These are phyloP conservation scores for Gila orcuttii DNA, from an alignment of 2,113 vertebrate genomes.

Conservation along the genomic window DNA sequence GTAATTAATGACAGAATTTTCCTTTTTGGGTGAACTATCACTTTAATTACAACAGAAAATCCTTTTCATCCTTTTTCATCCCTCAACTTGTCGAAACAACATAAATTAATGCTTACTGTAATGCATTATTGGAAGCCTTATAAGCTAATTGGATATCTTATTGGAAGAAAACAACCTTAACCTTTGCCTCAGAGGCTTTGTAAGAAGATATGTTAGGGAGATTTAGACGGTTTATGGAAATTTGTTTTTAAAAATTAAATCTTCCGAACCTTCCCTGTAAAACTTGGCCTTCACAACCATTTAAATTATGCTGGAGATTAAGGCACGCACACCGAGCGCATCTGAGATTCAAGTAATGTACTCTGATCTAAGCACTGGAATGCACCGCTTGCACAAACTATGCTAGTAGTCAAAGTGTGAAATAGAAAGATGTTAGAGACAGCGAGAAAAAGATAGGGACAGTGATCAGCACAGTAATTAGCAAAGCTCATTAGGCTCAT, in stretches of 20 bases:
- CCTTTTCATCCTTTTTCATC: neutral
- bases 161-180: conserved; percentile 1
- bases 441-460: conserved; percentile 2
- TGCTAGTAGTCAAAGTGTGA: conserved; percentile 12
- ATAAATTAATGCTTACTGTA: neutral
- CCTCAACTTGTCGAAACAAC: conserved; percentile 3
- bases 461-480: conserved; percentile 67
- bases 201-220: neutral
- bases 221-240: conserved; percentile 17
- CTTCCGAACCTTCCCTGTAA: neutral
- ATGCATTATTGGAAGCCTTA: neutral
- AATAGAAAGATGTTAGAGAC: neutral
- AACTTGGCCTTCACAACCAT: neutral
- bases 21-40: neutral
- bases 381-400: conserved; percentile 11
- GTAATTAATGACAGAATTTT: neutral
- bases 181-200: conserved; percentile 5
- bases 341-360: conserved; percentile 10
- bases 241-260: conserved; percentile 1
- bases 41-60: neutral
- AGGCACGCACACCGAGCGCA: neutral
- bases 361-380: conserved; percentile 35
- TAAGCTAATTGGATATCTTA: neutral
- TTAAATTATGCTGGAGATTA: conserved; percentile 26
- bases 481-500: conserved; percentile 77